Evolutionary conservation across 2,888 invertebrate species (phyloP).

Genomic region (Selenia dentaria): DNA sequence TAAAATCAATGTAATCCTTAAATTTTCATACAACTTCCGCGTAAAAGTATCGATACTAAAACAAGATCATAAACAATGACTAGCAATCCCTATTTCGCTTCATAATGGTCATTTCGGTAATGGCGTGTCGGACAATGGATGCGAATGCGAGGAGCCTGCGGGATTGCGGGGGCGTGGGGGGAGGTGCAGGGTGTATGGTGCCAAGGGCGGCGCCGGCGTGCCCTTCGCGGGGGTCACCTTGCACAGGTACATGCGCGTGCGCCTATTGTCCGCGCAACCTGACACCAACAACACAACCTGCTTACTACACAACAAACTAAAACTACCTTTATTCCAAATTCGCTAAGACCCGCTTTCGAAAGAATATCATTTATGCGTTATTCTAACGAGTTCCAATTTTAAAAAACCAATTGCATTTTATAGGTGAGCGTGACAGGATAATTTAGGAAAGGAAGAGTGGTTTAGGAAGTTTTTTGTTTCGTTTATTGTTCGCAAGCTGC

Average conservation of each 20-base stretch:
- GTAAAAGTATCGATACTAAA: background rate
- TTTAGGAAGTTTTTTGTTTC: constrained; percentile 51
- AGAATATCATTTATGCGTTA: constrained; percentile 38
- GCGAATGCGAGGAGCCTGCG: constrained; percentile 55
- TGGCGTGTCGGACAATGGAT: constrained; percentile 72
- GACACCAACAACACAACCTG: constrained; percentile 58
- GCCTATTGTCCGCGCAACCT: constrained; percentile 78
- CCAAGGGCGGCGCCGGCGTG: constrained; percentile 68
- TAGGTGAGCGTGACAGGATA: constrained; percentile 83
- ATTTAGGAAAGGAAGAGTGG: constrained; percentile 77
- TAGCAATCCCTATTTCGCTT: constrained; percentile 38
- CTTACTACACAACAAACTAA: constrained; percentile 19
- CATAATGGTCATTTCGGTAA: constrained; percentile 70
- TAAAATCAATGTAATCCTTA: too few species aligned
- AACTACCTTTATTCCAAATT: constrained; percentile 12
- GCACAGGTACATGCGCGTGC: constrained; percentile 77
- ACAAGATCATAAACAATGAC: background rate
- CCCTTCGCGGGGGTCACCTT: constrained; percentile 81
- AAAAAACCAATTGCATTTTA: constrained; percentile 82
- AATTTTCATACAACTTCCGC: too few species aligned
- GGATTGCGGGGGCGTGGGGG: constrained; percentile 41
- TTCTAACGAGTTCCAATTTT: constrained; percentile 75
- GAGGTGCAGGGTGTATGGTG: constrained; percentile 54
- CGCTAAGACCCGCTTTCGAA: constrained; percentile 28
- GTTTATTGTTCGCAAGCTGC: constrained; percentile 39